Evolutionary conservation across 2,113 vertebrate species (phyloP), one percentile per base, ranked within the genome.

Genomic region (Phyllopteryx taeniolatus): DNA sequence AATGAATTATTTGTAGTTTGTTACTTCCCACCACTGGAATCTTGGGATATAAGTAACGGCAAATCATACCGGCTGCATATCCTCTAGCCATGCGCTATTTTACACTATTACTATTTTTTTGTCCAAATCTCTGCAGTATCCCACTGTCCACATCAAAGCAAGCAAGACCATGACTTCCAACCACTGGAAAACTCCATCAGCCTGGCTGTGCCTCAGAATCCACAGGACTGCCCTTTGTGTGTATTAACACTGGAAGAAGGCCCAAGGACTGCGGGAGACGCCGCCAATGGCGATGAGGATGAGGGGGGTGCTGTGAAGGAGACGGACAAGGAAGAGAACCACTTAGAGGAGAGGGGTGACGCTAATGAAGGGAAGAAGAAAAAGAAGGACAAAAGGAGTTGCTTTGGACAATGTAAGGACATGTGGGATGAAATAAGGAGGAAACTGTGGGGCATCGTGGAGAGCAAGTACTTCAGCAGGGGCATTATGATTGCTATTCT

Each of bases 401-500:
- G 91, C 57, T 84, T 85, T 2, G 70, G 79, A 15, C 57, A 44
- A 27, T 84, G 70, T 39, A 75, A 44, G 47, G 87, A 81, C 44
- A 1, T 51, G 1, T 92, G 88, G 87, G 88, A 89, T 2, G 91
- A 93, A 78, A 94, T 94, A 11, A 91, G 96, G 14, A 88, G 92
- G 78, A 99, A 95, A 77, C 93, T 99, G n/a, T 92, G 96, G 87
- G 93, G 95, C 77, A 99, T 99, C 33, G 97, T 99, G 86, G 97
- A 99, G 88, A 99, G 97, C 94, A 99, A 99, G 76, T 99, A 99
- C 86, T 99, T 99, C 93, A 98, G 94, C 91, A 91, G 97, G 42
- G 97, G 97, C 59, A 99, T 99, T 71, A 99, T 99, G 97, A 96
- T 97, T 8, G 97, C 97, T 33, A 98, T 99, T 72, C 94, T 99